Base-by-base conservation (phyloP, 2,888 invertebrate genomes). In the Dryococelus australis region DNA sequence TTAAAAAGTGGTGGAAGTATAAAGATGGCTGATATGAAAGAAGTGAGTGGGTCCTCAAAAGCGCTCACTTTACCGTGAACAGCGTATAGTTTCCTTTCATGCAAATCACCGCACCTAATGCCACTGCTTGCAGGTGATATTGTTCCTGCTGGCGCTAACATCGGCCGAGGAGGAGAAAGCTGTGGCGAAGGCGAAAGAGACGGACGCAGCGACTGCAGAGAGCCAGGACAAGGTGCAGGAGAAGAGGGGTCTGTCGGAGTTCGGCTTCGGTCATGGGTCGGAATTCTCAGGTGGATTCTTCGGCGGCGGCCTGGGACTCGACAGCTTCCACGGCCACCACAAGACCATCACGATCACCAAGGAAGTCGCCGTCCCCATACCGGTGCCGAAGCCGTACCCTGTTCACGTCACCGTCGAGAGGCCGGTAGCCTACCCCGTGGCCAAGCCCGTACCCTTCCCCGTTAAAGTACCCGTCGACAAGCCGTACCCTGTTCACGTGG, bases 331-430 rank as follows among this genome's bases (percentile, higher is more conserved):
- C 43, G 84, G 53, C n/a, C 27, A 85, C 65, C 10, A n/a, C 27
- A 86, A 88, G 35, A 87, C 87, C 26, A 51, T 87, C 20, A 86
- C 85, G 35, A 86, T 88, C 51, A 88, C 88, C 89, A 94, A 96
- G 87, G 96, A 96, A 90, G 95, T 95, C 90, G 95, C 95, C 89
- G 95, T 96, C 20, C 96, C 96, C 5, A 96, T 95, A 92, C 95
- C 95, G 3, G 96, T 96, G 91, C 95, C 96, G 47, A 94, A 95
- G 35, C 95, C 95, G 43, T 95, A 96, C 90, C 95, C 95, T 90
- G 94, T 96, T 1, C 88, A 88, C 83, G 87, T 87, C n/a, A 86
- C 88, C 1, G 96, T 96, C 8, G 96, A 96, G 91, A 96, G 95
- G 91, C 95, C 95, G 35, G 94, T 95, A 35, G 95, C 95, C 28